Percentiles rank a stretch among this genome's conserved stretches.
Evolutionary conservation across 2,113 vertebrate species (phyloP).

Genomic region (Marmota monax): DNA sequence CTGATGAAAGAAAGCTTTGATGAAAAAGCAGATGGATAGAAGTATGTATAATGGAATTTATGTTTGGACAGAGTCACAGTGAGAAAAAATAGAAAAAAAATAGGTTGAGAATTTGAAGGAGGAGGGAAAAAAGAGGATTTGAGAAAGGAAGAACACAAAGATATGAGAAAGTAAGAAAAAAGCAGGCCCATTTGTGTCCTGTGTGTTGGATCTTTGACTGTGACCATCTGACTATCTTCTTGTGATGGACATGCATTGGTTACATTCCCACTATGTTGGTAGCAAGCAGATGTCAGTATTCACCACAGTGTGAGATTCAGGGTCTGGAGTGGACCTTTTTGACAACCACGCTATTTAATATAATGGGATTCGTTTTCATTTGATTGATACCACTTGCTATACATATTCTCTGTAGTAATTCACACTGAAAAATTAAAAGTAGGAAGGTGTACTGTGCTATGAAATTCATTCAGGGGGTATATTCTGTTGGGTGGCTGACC

Average conservation of each 20-base stretch:
- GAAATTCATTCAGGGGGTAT: not conserved
- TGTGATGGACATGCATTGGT: too few relatives aligned
- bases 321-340: not conserved
- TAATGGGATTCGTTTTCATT: not conserved
- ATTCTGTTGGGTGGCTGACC: not conserved
- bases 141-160: not conserved
- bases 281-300: not conserved
- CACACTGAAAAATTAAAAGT: not conserved
- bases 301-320: not conserved
- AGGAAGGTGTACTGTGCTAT: not conserved
- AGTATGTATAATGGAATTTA: not conserved
- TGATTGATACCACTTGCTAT: not conserved
- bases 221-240: not conserved
- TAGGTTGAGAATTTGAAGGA: not conserved
- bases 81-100: not conserved
- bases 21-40: not conserved
- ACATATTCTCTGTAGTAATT: not conserved
- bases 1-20: not conserved
- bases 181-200: not conserved
- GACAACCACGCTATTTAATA: not conserved
- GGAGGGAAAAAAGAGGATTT: not conserved
- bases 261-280: not conserved
- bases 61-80: not conserved
- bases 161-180: not conserved
- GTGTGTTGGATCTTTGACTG: not conserved